Conservation (phyloP, 1,140 invertebrate genomes). For the Halictus rubicundus region DNA sequence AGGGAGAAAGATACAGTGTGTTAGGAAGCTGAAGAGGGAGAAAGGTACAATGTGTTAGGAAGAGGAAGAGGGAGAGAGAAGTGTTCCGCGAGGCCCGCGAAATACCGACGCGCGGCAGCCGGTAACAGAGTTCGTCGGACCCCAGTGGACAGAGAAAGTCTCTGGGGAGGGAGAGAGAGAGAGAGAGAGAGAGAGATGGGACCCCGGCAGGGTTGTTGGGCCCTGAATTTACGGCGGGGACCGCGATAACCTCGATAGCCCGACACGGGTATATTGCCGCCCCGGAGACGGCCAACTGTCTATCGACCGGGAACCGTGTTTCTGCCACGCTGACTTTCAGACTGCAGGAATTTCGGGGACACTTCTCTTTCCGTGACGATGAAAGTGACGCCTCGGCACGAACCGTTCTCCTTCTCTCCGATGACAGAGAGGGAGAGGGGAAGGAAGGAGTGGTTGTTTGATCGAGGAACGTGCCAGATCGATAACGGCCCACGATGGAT, state of each 20-base stretch:
- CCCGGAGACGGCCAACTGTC: conserved; percentile 55
- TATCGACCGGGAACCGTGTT: conserved; percentile 47
- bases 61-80: conserved; percentile 37
- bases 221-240: conserved; percentile 65
- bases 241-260: conserved; percentile 68
- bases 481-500: neutral
- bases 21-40: no score
- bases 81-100: conserved; percentile 44
- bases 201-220: conserved; percentile 54
- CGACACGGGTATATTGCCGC: conserved; percentile 54
- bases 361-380: neutral
- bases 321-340: conserved; percentile 39
- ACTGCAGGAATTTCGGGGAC: conserved; percentile 21
- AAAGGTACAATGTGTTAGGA: no score
- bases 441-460: neutral
- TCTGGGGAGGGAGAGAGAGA: neutral
- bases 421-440: neutral
- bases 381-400: neutral
- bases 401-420: no score
- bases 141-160: conserved; percentile 16
- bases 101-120: conserved; percentile 54
- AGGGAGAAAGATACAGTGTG: no score
- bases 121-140: conserved; percentile 23
- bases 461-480: conserved; percentile 1
- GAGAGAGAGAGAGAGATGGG: neutral